Base-by-base conservation (phyloP, 2,113 vertebrate genomes). In the Eulemur rufifrons region DNA sequence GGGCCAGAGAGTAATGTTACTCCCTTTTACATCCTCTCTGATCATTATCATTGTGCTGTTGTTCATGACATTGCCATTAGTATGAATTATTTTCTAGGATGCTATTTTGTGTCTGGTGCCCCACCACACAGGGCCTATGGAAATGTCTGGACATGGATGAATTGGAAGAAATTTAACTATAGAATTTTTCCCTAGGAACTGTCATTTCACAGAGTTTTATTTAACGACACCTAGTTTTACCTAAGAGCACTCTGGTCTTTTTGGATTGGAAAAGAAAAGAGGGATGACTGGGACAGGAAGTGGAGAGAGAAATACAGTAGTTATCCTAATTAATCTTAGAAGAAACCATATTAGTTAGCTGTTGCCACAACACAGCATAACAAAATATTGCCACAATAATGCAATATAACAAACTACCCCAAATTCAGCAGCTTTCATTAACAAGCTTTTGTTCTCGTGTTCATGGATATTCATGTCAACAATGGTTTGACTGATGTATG, bases 271-370 rank as follows among this genome's bases (percentile, higher is more conserved):
- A 50, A 59, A 91, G 5, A 34, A 50, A 81, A 5, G 20, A 85
- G 86, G 2, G 7, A 37, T 32, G 15, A 2, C 15, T 20, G 0
- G 5, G 2, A 45, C 6, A 56, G 21, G 4, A 3, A 73, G 1
- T 47, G 7, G 32, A 29, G 20, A 27, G 59, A 78, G 10, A 83
- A 61, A 12, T 29, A 23, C 1, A 34, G 25, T 1, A 73, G 5
- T 6, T 23, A 18, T 18, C 8, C 1, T 39, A 37, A 32, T 15
- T 25, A 23, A 50, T n/a, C 14, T 63, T 39, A n/a, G 10, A 56
- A 86, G 66, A 84, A 14, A 47, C 1, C 17, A 0, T 23, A 34
- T 39, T 20, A 37, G 9, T 18, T 34, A 61, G 21, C 13, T 21
- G 17, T 71, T 13, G 29, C 1, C 21, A 76, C 29, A 52, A 86